phyloP scores from a whole-genome alignment of 2,888 invertebrate species.

The Campoplex capitator region DNA sequence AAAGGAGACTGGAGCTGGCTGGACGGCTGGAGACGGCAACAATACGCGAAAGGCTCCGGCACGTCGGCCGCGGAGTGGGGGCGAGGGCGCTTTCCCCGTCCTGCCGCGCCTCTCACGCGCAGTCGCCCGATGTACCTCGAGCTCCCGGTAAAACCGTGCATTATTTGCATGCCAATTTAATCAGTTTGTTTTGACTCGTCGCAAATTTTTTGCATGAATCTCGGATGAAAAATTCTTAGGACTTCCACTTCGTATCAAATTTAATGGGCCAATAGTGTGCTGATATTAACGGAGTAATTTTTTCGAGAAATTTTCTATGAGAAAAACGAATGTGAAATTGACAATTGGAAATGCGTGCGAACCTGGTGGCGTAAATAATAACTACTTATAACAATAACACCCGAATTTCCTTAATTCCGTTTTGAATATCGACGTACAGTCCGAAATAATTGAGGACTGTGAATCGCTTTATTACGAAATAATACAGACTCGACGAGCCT shows the following conservation, averaged over 20 bases:
- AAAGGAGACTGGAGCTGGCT: constrained; percentile 77
- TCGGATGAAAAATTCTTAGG: background rate
- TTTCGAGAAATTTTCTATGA: background rate
- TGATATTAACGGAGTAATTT: background rate
- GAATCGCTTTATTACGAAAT: too few species aligned
- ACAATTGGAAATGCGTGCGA: background rate
- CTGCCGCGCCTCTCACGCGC: constrained; percentile 58
- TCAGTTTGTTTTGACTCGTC: background rate
- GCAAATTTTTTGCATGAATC: constrained; percentile 19
- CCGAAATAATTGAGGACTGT: too few species aligned
- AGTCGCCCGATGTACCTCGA: constrained; percentile 41
- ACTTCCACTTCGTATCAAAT: background rate
- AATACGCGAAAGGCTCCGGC: constrained; percentile 41
- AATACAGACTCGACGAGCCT: too few species aligned
- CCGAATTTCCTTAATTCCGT: background rate
- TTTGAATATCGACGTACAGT: background rate
- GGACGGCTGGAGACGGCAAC: constrained; percentile 74
- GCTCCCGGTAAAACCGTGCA: constrained; percentile 32
- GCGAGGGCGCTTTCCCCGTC: constrained; percentile 12
- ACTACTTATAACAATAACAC: background rate
- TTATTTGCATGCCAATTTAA: constrained; percentile 28
- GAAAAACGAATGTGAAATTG: background rate
- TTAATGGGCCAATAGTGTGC: background rate
- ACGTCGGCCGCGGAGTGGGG: constrained; percentile 6
- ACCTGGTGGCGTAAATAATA: background rate